Base-by-base conservation (phyloP, 1,140 invertebrate genomes). In the Battus philenor region DNA sequence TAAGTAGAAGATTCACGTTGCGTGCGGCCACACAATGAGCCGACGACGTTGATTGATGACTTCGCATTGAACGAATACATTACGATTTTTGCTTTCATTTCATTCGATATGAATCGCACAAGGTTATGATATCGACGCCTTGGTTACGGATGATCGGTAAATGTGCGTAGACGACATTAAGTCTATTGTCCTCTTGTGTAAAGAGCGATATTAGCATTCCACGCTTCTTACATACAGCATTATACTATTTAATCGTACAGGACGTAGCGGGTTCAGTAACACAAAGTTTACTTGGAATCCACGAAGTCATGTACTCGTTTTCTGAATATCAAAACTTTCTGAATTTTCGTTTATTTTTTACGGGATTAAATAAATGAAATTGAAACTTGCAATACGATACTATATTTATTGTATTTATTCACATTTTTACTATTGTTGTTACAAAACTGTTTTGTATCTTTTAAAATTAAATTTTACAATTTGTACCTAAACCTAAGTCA, bases 71-170 rank as follows among this genome's bases (percentile, higher is more conserved):
- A 78, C 75, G 78, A 83, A 80, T 83, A 83, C 81, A 83, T 85
- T 85, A 85, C 77, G 68, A 82, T 81, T 85, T 85, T 85, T 85
- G 79, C 81, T 83, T 85, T 83, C 77, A 70, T 83, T 82, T 80
- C 76, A 63, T 80, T 79, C 74, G 77, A 81, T 85, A 75, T 67
- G 70, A 80, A 81, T 75, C 72, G 80, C 77, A 71, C 74, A 79
- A 82, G 71, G 77, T 81, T 83, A 80, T 82, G 81, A 85, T 82
- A 85, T 79, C 69, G 68, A 68, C 59, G 63, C 54, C 53, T 60
- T 62, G 58, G 56, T 57, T 58, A 59, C 58, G 54, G 22, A 41
- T 41, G 11, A 41, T 41, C 24, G 24, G 38, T 41, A 41, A 41
- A 41, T 29, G 38, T 2, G 12, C 22, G 12, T 3, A 36, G 33